Evolutionary conservation across 37 sponge, comb jelly and placozoan genomes (phyloP).

Genomic region (Chondrilla cf. caribensis): DNA sequence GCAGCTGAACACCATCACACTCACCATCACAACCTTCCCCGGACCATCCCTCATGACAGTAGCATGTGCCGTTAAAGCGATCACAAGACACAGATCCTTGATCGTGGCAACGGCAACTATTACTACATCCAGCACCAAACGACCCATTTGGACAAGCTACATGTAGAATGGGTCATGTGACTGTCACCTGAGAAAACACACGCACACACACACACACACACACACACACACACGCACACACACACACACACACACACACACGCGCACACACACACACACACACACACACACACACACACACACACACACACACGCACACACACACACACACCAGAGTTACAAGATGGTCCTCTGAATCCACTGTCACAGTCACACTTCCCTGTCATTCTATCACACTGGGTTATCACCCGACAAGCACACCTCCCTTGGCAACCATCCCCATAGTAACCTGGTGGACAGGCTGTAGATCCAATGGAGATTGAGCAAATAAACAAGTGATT

Average conservation of each 20-base stretch:
- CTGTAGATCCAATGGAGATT: not conserved
- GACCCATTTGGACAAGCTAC: constrained; percentile 25
- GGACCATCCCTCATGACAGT: constrained; percentile 5
- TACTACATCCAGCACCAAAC: constrained; percentile 43
- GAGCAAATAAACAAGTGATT: not conserved
- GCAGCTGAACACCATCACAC: no score
- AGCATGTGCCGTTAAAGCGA: constrained; percentile 43
- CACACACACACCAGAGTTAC: constrained; percentile 17
- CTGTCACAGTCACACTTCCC: constrained; percentile 53
- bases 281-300: not conserved
- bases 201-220: not conserved
- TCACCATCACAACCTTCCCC: no score
- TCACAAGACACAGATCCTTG: constrained; percentile 29
- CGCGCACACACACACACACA: not conserved
- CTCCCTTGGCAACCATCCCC: constrained; percentile 42
- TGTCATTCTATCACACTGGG: constrained; percentile 52
- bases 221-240: no score
- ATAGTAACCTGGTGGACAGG: constrained; percentile 52
- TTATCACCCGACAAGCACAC: constrained; percentile 48
- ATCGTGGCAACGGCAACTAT: constrained; percentile 29
- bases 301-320: not conserved
- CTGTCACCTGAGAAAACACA: not conserved
- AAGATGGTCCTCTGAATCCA: constrained; percentile 52
- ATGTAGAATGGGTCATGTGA: not conserved
- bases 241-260: no score